Conservation (phyloP, 2,113 vertebrate genomes). For the Rynchops niger region DNA sequence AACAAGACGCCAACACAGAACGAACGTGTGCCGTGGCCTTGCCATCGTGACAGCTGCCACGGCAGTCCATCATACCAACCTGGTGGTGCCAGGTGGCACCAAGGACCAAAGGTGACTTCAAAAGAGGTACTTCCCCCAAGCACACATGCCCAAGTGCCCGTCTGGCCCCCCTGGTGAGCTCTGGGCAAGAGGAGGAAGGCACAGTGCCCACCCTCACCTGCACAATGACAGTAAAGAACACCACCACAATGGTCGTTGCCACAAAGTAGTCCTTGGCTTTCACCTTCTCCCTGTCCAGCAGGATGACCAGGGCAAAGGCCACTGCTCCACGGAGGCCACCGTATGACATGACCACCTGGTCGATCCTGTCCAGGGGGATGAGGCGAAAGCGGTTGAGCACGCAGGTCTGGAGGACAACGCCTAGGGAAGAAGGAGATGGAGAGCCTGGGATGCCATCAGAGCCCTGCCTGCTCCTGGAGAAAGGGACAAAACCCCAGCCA, state of each 20-base stretch:
- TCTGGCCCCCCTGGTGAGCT: not conserved
- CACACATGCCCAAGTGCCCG: rapidly evolving
- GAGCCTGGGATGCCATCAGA: slow-evolving; percentile 2
- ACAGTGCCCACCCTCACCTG: slow-evolving; percentile 80
- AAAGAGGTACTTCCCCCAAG: not conserved
- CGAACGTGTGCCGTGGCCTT: rapidly evolving
- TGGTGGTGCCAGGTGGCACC: not conserved
- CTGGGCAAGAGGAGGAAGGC: not conserved
- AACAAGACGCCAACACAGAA: not conserved
- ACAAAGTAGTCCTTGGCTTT: slow-evolving; percentile 97
- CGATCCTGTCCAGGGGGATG: slow-evolving; percentile 91
- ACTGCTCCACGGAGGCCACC: slow-evolving; percentile 94
- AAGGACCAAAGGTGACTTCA: not conserved
- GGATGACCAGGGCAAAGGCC: slow-evolving; percentile 92
- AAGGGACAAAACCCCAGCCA: not conserved
- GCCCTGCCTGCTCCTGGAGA: not conserved
- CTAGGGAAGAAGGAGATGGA: slow-evolving; percentile 70
- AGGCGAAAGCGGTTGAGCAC: slow-evolving; percentile 92
- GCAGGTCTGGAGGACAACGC: slow-evolving; percentile 91
- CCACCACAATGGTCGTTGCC: slow-evolving; percentile 92
- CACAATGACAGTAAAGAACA: slow-evolving; percentile 98
- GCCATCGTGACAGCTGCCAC: rapidly evolving
- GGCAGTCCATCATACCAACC: rapidly evolving
- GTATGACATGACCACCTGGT: slow-evolving; percentile 98
- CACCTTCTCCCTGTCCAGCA: slow-evolving; percentile 85